Evolutionary conservation across 1,140 invertebrate species (phyloP), one percentile per base, ranked within the genome.

Genomic region (Caenorhabditis inopinata): DNA sequence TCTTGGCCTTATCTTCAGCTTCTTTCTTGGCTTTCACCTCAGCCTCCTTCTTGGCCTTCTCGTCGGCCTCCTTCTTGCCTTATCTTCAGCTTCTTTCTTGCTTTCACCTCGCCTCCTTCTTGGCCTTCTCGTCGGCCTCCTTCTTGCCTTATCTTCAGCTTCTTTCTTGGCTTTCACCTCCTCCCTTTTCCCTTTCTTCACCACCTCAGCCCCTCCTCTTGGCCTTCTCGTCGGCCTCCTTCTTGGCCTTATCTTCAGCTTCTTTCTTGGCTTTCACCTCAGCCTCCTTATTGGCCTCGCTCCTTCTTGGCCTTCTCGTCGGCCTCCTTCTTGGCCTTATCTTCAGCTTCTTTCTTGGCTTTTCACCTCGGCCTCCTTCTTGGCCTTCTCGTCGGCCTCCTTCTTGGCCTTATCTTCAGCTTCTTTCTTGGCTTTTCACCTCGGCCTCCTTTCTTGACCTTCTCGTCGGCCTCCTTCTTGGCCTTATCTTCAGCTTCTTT

Each of bases 101-200:
- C n/a, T n/a, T n/a, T n/a, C n/a, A n/a, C n/a, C n/a, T n/a, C n/a
- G n/a, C n/a, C n/a, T 47, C 42, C 74, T 76, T 76, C 42, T 76
- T 46, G 32, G 74, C 23, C 74, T 77, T 58, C 2, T 6, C 51
- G 27, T 58, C 51, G 32, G 27, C 7, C 2, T 51, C 47, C 46
- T 38, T 48, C n/a, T 77, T 49, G 49, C 49, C 76, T 77, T 77
- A 6, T 53, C 76, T 21, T 77, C 49, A 32, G 51, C 27, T 25
- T 77, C 76, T n/a, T 35, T 29, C 49, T 77, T 58, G 48, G 27
- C 29, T 49, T 77, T 77, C 11, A 14, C 51, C 12, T 58, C 51
- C 12, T 12, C 35, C 51, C 25, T 29, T 32, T n/a, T n/a, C n/a
- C n/a, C n/a, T n/a, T n/a, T n/a, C n/a, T n/a, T n/a, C n/a, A n/a